Conservation (phyloP, 2,888 invertebrate genomes). For the Tenthredo mesomela region DNA sequence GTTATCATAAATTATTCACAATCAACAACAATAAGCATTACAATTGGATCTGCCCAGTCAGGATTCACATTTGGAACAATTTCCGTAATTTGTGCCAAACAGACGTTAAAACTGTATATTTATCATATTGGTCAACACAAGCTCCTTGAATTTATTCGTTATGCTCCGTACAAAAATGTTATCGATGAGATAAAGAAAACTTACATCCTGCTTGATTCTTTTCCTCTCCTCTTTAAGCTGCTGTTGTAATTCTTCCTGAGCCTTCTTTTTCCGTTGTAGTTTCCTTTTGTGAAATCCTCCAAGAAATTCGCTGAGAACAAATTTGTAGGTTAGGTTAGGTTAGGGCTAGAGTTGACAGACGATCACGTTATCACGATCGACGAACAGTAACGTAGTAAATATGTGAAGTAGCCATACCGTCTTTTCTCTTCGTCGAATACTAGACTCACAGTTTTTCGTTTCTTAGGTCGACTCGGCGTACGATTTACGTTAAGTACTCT, state of each 20-base stretch:
- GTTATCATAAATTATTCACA: constrained; percentile 13
- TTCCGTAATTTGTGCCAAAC: neutral
- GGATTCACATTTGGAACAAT: neutral
- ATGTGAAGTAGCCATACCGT: constrained; percentile 77
- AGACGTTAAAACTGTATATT: neutral
- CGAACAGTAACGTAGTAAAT: neutral
- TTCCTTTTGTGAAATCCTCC: constrained; percentile 91
- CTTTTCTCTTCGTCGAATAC: constrained; percentile 83
- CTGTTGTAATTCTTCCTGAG: constrained; percentile 85
- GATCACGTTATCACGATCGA: neutral
- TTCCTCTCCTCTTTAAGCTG: constrained; percentile 88
- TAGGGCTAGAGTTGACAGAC: neutral
- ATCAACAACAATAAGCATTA: neutral
- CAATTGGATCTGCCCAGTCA: neutral
- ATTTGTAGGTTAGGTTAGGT: neutral
- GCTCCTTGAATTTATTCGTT: too few species aligned
- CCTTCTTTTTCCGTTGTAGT: constrained; percentile 86
- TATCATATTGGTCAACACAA: neutral
- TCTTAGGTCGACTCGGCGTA: constrained; percentile 73
- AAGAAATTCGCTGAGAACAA: constrained; percentile 85
- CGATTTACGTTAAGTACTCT: constrained; percentile 63
- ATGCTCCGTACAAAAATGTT: neutral
- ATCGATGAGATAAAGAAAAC: constrained; percentile 50
- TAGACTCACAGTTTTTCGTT: constrained; percentile 79
- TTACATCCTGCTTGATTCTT: constrained; percentile 87